A percentile compares a stretch with the other conserved stretches of the same genome.
Evolutionary conservation across 2,888 invertebrate species (phyloP).

Genomic region (Thyatira batis): DNA sequence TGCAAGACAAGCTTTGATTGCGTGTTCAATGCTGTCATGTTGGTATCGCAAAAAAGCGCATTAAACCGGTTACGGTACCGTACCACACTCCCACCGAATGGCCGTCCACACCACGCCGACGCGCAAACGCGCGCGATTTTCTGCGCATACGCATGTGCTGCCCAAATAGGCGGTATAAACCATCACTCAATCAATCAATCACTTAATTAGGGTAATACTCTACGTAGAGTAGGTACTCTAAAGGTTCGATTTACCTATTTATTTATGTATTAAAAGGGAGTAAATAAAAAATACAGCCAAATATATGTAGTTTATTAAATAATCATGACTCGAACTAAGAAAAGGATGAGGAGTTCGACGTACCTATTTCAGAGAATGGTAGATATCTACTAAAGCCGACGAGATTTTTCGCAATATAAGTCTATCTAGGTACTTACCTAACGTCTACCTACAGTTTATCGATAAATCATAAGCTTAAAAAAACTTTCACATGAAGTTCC

Average conservation of each 20-base stretch:
- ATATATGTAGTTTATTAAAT: too few relatives aligned
- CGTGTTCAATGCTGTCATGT: slow-evolving; percentile 9
- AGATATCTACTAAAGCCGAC: too few relatives aligned
- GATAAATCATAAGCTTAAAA: not conserved
- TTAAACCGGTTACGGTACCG: slow-evolving; percentile 20
- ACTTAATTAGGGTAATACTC: not conserved
- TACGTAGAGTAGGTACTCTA: too few relatives aligned
- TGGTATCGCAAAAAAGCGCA: slow-evolving; percentile 18
- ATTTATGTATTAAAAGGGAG: too few relatives aligned
- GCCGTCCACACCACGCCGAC: slow-evolving; percentile 6
- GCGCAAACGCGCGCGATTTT: not conserved
- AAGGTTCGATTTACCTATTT: too few relatives aligned
- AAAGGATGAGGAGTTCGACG: too few relatives aligned
- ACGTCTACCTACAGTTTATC: not conserved
- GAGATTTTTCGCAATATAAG: not conserved
- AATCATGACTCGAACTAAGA: too few relatives aligned
- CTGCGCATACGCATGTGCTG: too few relatives aligned
- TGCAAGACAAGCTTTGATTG: not conserved
- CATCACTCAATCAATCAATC: not conserved
- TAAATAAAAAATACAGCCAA: too few relatives aligned
- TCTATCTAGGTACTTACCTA: not conserved
- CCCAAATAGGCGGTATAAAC: not conserved
- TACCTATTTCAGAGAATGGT: too few relatives aligned
- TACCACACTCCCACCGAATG: slow-evolving; percentile 7
- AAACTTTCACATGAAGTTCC: slow-evolving; percentile 4